Percentiles rank a stretch among this genome's conserved stretches.
phyloP scores from a whole-genome alignment of 2,797 vertebrate genomes.

The Phaenicophaeus curvirostris region DNA sequence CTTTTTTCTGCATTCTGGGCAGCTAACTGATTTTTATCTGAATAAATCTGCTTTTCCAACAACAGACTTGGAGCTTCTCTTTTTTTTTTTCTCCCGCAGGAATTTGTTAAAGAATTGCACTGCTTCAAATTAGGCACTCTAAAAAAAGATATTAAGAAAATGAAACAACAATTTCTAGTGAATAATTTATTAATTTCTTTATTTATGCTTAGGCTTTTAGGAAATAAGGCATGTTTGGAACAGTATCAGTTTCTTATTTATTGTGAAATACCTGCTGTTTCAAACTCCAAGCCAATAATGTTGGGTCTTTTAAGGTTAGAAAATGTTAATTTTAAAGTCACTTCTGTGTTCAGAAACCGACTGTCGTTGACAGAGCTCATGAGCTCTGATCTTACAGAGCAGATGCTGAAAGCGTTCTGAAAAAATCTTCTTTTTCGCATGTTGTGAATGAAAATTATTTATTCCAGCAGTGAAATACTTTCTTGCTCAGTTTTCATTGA shows the following conservation, averaged over 20 bases:
- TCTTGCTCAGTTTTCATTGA: constrained; percentile 24
- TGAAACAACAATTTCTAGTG: neutral
- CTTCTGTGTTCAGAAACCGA: neutral
- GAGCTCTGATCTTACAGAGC: constrained; percentile 8
- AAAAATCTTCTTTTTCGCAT: neutral
- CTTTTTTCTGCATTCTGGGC: constrained; percentile 38
- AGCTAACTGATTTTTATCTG: constrained; percentile 55
- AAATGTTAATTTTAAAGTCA: constrained; percentile 4
- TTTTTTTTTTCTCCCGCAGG: neutral
- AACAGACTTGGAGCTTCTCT: neutral
- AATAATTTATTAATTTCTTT: constrained; percentile 17
- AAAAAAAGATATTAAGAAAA: neutral
- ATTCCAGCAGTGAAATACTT: constrained; percentile 19
- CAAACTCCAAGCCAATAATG: neutral
- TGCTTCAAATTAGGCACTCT: constrained; percentile 1
- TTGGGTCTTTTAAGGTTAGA: neutral
- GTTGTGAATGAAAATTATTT: constrained; percentile 43
- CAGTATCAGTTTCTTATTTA: neutral
- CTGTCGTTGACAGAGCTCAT: neutral
- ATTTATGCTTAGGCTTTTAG: neutral
- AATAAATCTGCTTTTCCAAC: constrained; percentile 31
- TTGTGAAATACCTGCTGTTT: constrained; percentile 19
- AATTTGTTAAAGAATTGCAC: neutral
- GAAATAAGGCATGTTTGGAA: neutral
- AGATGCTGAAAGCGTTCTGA: constrained; percentile 27